Evolutionary conservation across 30 jellyfish, hydroid and myxozoan genomes (phyloP).

Genomic region (Pseudorhiza aurosa): DNA sequence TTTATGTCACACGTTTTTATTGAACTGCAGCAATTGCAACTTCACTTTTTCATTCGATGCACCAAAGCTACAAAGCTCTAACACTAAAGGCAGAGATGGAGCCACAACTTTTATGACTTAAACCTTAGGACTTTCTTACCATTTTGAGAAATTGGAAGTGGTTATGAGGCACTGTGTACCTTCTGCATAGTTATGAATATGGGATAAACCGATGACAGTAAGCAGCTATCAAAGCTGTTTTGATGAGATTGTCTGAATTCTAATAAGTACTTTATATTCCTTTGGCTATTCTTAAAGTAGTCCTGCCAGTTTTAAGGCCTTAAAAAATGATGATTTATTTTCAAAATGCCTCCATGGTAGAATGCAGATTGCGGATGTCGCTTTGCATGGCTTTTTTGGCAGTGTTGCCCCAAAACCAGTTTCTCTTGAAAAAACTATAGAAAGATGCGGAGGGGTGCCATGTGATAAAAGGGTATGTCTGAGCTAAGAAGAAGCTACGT

Average conservation of each 20-base stretch:
- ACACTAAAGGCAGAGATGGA: too few relatives aligned
- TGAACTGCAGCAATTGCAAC: too few relatives aligned
- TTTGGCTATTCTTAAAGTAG: conserved; percentile 1
- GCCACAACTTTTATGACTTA: too few relatives aligned
- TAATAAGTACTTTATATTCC: conserved; percentile 26
- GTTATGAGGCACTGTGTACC: too few relatives aligned
- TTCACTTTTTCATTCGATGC: too few relatives aligned
- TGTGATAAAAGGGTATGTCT: conserved; percentile 3
- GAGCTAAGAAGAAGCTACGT: conserved; percentile 21
- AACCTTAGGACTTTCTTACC: too few relatives aligned
- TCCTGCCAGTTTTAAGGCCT: conserved; percentile 30
- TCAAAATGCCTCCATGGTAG: conserved; percentile 47
- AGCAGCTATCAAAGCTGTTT: too few relatives aligned
- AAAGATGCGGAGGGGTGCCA: conserved; percentile 21
- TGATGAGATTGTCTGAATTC: conserved; percentile 1
- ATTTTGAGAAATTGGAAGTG: too few relatives aligned
- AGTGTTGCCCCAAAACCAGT: conserved; percentile 40
- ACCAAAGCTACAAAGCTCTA: too few relatives aligned
- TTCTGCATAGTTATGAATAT: too few relatives aligned
- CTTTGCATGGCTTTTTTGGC: conserved; percentile 45
- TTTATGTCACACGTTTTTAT: too few relatives aligned
- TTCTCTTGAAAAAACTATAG: conserved; percentile 8
- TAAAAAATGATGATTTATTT: neutral
- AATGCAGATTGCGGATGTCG: conserved; percentile 54
- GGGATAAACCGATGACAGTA: too few relatives aligned